Evolutionary conservation across 2,113 vertebrate genomes (phyloP).

Genomic region (Limanda limanda): DNA sequence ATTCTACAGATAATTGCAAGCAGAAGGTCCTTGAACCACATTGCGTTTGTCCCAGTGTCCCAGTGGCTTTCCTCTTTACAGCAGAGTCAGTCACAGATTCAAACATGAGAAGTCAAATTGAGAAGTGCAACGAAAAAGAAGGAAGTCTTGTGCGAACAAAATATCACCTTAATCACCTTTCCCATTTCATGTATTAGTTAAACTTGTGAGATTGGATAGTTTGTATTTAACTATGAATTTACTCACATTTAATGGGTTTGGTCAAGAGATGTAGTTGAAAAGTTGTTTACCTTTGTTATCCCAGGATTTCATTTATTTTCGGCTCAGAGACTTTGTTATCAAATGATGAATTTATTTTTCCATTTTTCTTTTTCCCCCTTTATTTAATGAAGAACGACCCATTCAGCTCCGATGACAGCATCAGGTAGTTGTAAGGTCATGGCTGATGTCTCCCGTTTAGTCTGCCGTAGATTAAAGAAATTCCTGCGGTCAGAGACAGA

Average conservation of each 20-base stretch:
- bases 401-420: neutral
- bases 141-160: neutral
- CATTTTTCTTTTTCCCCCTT: no score
- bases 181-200: neutral
- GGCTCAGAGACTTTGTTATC: no score
- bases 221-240: no score
- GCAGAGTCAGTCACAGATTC: neutral
- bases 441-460: neutral
- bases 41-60: neutral
- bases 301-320: no score
- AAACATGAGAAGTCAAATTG: neutral
- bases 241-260: no score
- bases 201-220: no score
- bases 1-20: neutral
- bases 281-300: no score
- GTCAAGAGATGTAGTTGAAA: no score
- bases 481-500: constrained; percentile 14
- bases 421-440: neutral
- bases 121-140: neutral
- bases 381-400: no score
- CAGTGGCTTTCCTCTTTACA: neutral
- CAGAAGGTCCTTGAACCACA: neutral
- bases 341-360: no score
- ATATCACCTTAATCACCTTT: neutral
- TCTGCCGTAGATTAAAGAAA: constrained; percentile 10